A percentile compares a stretch with the other conserved stretches of the same genome.
phyloP scores from a whole-genome alignment of 2,113 vertebrate genomes.

The Triplophysa rosa region DNA sequence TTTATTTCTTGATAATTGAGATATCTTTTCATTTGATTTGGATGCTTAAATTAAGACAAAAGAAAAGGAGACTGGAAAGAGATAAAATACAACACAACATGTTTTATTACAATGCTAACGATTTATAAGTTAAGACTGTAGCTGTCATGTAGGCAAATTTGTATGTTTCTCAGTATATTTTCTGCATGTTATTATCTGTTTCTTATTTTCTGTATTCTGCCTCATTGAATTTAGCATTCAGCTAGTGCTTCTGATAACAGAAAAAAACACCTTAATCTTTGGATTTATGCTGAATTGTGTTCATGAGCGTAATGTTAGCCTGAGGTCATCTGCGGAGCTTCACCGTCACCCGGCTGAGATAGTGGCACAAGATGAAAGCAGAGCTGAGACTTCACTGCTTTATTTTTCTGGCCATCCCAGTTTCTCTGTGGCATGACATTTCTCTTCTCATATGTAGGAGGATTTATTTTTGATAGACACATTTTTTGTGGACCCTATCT shows the following conservation, averaged over 20 bases:
- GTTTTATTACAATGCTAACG: not conserved
- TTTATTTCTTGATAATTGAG: not conserved
- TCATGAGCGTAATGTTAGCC: slow-evolving; percentile 10
- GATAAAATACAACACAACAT: not conserved
- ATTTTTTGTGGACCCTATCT: not conserved
- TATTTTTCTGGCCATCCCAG: slow-evolving; percentile 15
- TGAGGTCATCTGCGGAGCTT: slow-evolving; percentile 12
- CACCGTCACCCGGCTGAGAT: slow-evolving; percentile 18
- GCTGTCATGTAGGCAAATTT: not conserved
- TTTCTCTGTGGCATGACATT: not conserved
- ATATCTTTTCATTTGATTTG: not conserved
- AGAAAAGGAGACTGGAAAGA: not conserved
- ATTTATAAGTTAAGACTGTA: not conserved
- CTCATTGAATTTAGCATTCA: slow-evolving; percentile 7
- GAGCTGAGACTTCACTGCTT: slow-evolving; percentile 5
- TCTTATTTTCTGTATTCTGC: not conserved
- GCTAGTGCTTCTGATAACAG: not conserved
- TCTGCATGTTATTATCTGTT: not conserved
- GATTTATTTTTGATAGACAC: not conserved
- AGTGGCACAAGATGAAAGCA: slow-evolving; percentile 23
- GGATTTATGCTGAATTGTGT: not conserved
- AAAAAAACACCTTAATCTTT: slow-evolving; percentile 8
- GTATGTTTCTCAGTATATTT: not conserved
- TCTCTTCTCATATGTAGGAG: not conserved
- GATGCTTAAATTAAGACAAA: not conserved